Percentiles rank a stretch among this genome's conserved stretches.
Evolutionary conservation across 92 coral and sea anemone genomes (phyloP).

Genomic region (Palythoa grandis): DNA sequence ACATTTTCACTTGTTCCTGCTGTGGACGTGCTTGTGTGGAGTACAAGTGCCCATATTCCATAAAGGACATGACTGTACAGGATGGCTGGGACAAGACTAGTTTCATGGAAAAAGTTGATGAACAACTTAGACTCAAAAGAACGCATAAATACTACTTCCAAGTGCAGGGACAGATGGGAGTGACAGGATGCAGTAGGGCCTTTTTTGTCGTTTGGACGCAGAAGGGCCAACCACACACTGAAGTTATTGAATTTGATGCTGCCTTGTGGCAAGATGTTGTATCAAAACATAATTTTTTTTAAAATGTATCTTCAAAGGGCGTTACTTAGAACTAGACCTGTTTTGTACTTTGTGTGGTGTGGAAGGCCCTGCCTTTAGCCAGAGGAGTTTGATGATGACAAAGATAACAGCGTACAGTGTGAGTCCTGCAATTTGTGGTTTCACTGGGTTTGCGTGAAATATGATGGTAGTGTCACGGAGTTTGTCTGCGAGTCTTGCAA

Average conservation of each 20-base stretch:
- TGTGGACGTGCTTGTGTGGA: slow-evolving; percentile 41
- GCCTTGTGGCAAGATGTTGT: slow-evolving; percentile 4
- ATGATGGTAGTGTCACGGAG: slow-evolving; percentile 28
- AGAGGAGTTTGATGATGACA: slow-evolving; percentile 59
- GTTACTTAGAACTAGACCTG: slow-evolving; percentile 28
- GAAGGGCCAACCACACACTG: slow-evolving; percentile 43
- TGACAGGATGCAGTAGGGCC: slow-evolving; percentile 36
- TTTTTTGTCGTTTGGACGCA: slow-evolving; percentile 56
- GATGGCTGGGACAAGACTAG: slow-evolving; percentile 40
- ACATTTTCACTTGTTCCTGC: slow-evolving; percentile 47
- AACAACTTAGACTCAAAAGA: slow-evolving; percentile 38
- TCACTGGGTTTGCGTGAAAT: slow-evolving; percentile 52
- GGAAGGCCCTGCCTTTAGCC: slow-evolving; percentile 48
- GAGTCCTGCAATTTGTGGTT: slow-evolving; percentile 54
- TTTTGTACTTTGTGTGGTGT: slow-evolving; percentile 48
- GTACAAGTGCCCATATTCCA: slow-evolving; percentile 57
- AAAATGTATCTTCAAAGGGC: slow-evolving; percentile 49
- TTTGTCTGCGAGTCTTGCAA: slow-evolving; percentile 24
- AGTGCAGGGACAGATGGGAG: slow-evolving; percentile 61
- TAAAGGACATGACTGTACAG: slow-evolving; percentile 27
- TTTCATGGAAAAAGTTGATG: slow-evolving; percentile 45
- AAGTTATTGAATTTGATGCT: slow-evolving; percentile 42
- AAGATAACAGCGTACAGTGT: slow-evolving; percentile 56
- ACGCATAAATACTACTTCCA: slow-evolving; percentile 56
- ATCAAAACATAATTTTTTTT: not conserved